phyloP scores from a whole-genome alignment of 2,113 vertebrate species.

The Saccopteryx bilineata region DNA sequence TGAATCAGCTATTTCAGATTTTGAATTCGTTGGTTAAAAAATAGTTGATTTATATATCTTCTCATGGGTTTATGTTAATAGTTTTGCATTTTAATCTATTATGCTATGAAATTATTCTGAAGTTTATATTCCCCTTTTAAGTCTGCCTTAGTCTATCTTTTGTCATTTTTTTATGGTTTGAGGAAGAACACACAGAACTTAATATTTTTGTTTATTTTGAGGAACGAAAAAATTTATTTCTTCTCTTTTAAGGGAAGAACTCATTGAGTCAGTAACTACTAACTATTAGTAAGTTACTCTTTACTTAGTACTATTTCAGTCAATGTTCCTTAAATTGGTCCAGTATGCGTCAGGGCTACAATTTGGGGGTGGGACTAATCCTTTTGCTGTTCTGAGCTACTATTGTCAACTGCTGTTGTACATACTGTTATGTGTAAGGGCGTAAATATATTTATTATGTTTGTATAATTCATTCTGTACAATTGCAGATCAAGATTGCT shows the following conservation, averaged over 20 bases:
- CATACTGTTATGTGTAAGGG: slow-evolving; percentile 93
- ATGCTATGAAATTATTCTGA: slow-evolving; percentile 70
- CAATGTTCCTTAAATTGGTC: slow-evolving; percentile 83
- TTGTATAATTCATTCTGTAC: slow-evolving; percentile 94
- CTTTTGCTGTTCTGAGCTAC: slow-evolving; percentile 90
- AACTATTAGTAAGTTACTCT: not conserved
- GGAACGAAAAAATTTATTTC: slow-evolving; percentile 81
- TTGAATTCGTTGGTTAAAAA: slow-evolving; percentile 67
- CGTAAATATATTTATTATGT: slow-evolving; percentile 95
- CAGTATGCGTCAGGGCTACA: slow-evolving; percentile 84
- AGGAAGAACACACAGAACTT: slow-evolving; percentile 69
- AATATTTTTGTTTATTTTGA: slow-evolving; percentile 80
- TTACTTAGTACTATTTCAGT: slow-evolving; percentile 78
- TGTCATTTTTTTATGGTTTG: slow-evolving; percentile 82
- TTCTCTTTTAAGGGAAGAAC: slow-evolving; percentile 79
- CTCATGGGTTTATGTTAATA: slow-evolving; percentile 65
- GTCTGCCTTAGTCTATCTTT: slow-evolving; percentile 77
- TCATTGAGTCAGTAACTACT: slow-evolving; percentile 82
- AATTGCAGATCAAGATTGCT: slow-evolving; percentile 93
- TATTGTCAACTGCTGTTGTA: slow-evolving; percentile 94
- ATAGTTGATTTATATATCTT: slow-evolving; percentile 66
- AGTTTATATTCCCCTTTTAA: slow-evolving; percentile 72
- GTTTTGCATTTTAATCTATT: slow-evolving; percentile 77
- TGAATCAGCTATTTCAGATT: slow-evolving; percentile 64
- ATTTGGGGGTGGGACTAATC: slow-evolving; percentile 85